These are phyloP conservation scores for Microchirus variegatus DNA, from an alignment of 2,797 vertebrate genomes.

Conservation along the genomic window DNA sequence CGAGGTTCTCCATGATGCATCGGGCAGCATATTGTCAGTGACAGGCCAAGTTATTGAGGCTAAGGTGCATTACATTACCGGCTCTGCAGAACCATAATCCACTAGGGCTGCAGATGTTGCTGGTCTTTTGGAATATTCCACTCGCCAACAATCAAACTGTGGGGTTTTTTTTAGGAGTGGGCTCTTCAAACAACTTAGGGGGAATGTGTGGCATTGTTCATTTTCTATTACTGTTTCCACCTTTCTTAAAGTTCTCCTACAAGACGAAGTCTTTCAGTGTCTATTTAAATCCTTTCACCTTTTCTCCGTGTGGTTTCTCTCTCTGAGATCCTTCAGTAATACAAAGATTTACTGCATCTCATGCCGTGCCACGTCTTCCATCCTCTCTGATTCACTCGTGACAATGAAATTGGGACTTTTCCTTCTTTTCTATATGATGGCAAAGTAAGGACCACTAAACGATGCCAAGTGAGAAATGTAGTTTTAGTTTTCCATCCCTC, in stretches of 20 bases:
- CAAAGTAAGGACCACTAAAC: slow-evolving; percentile 36
- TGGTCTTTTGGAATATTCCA: slow-evolving; percentile 18
- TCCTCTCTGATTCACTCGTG: slow-evolving; percentile 46
- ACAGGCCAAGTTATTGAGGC: slow-evolving; percentile 69
- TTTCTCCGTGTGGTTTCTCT: slow-evolving; percentile 6
- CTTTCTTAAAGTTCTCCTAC: not conserved
- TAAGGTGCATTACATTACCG: slow-evolving; percentile 59
- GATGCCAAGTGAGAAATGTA: slow-evolving; percentile 37
- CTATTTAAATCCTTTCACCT: slow-evolving; percentile 14
- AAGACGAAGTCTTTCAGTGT: too few species aligned
- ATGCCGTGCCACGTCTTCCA: slow-evolving; percentile 3
- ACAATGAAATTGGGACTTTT: slow-evolving; percentile 31
- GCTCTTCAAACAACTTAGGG: not conserved
- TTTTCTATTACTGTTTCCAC: not conserved
- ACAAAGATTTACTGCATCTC: too few species aligned
- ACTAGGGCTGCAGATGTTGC: slow-evolving; percentile 13
- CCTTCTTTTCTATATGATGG: slow-evolving; percentile 23
- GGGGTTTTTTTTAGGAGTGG: not conserved
- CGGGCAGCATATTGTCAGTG: slow-evolving; percentile 55
- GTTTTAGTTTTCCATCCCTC: slow-evolving; percentile 52
- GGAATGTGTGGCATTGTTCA: not conserved
- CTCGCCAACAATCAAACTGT: slow-evolving; percentile 13
- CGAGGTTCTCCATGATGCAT: slow-evolving; percentile 60
- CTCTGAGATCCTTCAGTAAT: slow-evolving; percentile 9
- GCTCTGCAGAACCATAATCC: slow-evolving; percentile 53